A percentile compares a stretch with the other conserved stretches of the same genome.
These are phyloP conservation scores for Drosophila melanosoma DNA, from an alignment of 2,888 invertebrate genomes.

Conservation along the genomic window DNA sequence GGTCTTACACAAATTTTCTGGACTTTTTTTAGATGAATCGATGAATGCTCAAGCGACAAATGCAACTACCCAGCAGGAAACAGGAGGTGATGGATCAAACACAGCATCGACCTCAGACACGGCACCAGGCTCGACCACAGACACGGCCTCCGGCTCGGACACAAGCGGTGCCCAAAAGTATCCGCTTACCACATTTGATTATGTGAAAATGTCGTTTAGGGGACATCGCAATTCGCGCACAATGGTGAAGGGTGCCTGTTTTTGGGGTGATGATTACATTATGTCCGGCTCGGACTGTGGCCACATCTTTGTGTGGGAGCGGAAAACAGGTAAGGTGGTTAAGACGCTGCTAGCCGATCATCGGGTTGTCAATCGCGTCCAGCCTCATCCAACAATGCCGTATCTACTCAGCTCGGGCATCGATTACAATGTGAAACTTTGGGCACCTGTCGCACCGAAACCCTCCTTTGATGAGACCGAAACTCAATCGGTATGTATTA, in stretches of 20 bases:
- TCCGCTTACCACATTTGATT: constrained; percentile 75
- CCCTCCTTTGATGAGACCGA: constrained; percentile 87
- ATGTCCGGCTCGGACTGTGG: constrained; percentile 96
- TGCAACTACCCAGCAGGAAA: background rate
- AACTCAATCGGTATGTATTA: constrained; percentile 86
- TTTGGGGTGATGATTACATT: constrained; percentile 92
- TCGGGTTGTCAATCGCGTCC: constrained; percentile 93
- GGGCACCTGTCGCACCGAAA: constrained; percentile 89
- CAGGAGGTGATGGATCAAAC: background rate
- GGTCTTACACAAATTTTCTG: background rate
- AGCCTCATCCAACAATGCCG: constrained; percentile 92
- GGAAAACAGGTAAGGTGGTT: constrained; percentile 89
- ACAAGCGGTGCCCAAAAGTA: constrained; percentile 9
- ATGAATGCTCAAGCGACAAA: background rate
- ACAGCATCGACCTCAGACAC: background rate
- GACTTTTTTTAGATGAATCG: constrained; percentile 1
- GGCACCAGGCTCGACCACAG: accelerated
- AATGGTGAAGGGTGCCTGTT: constrained; percentile 94
- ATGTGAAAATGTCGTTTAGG: constrained; percentile 89
- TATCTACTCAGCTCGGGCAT: constrained; percentile 94
- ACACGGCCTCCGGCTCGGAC: background rate
- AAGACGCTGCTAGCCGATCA: constrained; percentile 92
- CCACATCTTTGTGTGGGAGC: constrained; percentile 93
- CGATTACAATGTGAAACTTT: constrained; percentile 94
- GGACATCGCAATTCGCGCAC: constrained; percentile 93